phyloP scores from a whole-genome alignment of 2,113 vertebrate species.

The Puffinus mauretanicus region DNA sequence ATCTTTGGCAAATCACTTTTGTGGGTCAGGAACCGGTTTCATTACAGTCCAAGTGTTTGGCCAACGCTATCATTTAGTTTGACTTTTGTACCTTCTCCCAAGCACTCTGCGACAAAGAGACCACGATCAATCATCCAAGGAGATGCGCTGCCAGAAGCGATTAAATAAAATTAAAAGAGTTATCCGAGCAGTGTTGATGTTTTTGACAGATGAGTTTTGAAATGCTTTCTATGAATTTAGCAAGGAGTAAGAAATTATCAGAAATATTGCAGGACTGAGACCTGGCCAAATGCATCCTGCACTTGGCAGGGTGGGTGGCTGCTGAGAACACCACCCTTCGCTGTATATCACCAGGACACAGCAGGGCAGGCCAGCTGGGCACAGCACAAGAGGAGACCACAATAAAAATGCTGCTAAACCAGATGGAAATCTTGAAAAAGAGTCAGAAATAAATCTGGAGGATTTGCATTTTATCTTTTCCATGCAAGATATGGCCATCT shows the following conservation, averaged over 20 bases:
- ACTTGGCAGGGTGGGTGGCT: background rate
- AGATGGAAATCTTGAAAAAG: background rate
- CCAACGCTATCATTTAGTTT: background rate
- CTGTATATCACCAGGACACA: background rate
- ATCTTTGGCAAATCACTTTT: constrained; percentile 41
- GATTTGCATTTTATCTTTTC: background rate
- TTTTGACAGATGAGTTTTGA: background rate
- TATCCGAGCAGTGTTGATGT: background rate
- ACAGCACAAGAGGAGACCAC: background rate
- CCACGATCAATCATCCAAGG: background rate
- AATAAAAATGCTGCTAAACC: background rate
- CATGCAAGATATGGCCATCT: fast-evolving
- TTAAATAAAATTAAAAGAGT: constrained; percentile 23
- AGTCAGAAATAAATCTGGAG: background rate
- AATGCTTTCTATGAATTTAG: background rate
- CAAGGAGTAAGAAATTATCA: background rate
- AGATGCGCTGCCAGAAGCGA: background rate
- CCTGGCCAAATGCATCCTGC: background rate
- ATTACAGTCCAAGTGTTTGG: background rate
- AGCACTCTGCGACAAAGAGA: background rate
- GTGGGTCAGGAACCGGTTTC: background rate
- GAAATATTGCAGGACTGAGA: background rate
- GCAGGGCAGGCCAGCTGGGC: background rate
- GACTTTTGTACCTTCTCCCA: background rate
- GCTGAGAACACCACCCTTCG: background rate